These are phyloP conservation scores for Ginglymostoma cirratum DNA, from an alignment of 2,113 vertebrate species.

Conservation along the genomic window DNA sequence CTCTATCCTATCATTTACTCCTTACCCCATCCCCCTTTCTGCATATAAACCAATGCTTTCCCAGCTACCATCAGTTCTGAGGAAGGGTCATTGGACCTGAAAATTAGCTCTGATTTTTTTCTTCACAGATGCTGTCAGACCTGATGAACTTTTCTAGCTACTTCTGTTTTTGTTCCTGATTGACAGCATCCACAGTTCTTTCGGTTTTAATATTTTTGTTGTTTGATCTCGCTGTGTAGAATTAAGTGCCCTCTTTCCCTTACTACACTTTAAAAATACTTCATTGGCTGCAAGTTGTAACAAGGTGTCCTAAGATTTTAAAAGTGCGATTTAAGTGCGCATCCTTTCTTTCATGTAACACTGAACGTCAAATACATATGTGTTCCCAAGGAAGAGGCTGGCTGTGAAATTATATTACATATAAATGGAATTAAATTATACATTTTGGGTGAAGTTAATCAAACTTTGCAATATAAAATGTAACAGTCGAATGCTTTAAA, in stretches of 20 bases:
- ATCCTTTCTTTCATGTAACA: not conserved
- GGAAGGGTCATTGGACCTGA: too few species aligned
- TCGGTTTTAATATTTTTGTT: too few species aligned
- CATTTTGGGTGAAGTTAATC: not conserved
- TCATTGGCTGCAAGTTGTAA: not conserved
- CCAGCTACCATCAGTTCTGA: too few species aligned
- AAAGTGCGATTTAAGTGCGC: not conserved
- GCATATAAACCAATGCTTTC: too few species aligned
- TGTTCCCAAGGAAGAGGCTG: not conserved
- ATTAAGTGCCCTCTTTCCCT: not conserved
- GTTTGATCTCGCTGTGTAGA: not conserved
- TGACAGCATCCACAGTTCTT: too few species aligned
- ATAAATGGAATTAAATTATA: not conserved
- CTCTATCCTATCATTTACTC: too few species aligned
- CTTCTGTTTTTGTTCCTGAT: too few species aligned
- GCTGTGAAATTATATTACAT: not conserved
- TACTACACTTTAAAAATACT: not conserved
- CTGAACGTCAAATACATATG: not conserved
- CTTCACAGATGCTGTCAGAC: too few species aligned
- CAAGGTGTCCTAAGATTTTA: not conserved
- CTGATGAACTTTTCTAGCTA: too few species aligned
- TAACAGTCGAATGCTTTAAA: not conserved
- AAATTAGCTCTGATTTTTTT: too few species aligned
- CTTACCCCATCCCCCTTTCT: too few species aligned
- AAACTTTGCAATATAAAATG: not conserved